Base-by-base conservation (phyloP, 2,113 vertebrate species). In the Sebastes fasciatus region DNA sequence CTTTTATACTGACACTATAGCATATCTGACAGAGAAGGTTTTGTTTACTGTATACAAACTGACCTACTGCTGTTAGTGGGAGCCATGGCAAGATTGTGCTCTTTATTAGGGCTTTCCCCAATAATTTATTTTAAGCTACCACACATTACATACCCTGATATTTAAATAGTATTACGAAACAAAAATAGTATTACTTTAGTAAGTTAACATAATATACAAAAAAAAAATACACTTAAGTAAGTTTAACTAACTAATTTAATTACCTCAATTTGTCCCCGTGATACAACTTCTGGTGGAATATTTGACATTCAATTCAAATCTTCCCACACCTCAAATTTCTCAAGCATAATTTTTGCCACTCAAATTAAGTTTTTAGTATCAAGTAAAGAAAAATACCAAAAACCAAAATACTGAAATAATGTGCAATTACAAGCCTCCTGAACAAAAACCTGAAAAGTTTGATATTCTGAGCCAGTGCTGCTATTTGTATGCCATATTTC, bases 231-330 rank as follows among this genome's bases (percentile, higher is more conserved):
- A 43, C 17, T 71, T 40, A 16, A 49, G 4, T 14, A 8, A 23
- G 23, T 21, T 52, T 51, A 42, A 62, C 48, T n/a, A 26, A 26
- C 26, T 11, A 0, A 61, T 34, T 4, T 5, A n/a, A 51, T 62
- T 8, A 40, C 9, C 26, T 26, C 1, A 4, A 2, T 54, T 3
- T 58, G 16, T 58, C 23, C 4, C 8, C 40, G 11, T 26, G 19
- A 17, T 69, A 19, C 7, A 34, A 68, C 21, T 16, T 40, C 11
- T 40, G 42, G 14, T 65, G 40, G 14, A 61, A 65, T 21, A 52
- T 75, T 51, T 74, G 46, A 61, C 19, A 40, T 43, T 74, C 16
- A 51, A 62, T 12, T 12, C 46, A 45, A 43, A 55, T 72, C 17
- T n/a, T 55, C 42, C 19, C 54, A 58, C 8, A 10, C n/a, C 5